These are phyloP conservation scores for Diploptera punctata DNA, from an alignment of 2,888 invertebrate species.

Conservation along the genomic window DNA sequence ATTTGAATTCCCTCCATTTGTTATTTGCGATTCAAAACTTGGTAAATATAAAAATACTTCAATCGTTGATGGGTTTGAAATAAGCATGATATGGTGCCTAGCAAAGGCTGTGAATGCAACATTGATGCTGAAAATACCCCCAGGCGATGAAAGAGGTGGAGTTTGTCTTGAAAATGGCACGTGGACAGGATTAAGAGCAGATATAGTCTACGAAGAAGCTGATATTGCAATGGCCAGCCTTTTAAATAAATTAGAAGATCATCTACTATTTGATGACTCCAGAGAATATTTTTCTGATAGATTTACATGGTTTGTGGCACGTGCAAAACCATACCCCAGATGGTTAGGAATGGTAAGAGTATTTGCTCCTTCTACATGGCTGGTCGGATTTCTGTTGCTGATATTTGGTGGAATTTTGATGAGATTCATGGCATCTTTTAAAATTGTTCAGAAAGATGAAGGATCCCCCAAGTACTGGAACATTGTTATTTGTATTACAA, in stretches of 20 bases:
- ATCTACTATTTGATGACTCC: not conserved
- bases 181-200: conserved; percentile 8
- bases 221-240: not conserved
- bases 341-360: conserved; percentile 9
- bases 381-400: not conserved
- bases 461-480: not conserved
- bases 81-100: not conserved
- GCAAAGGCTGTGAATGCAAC: not conserved
- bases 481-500: not conserved
- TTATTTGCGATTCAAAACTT: too few species aligned
- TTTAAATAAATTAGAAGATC: not conserved
- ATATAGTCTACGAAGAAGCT: not conserved
- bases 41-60: not conserved
- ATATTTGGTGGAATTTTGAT: not conserved
- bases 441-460: too few species aligned
- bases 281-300: not conserved
- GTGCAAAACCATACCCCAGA: not conserved
- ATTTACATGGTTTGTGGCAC: conserved; percentile 1
- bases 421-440: not conserved
- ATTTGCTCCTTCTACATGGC: not conserved
- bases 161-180: not conserved
- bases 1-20: not conserved
- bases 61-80: not conserved
- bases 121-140: not conserved
- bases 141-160: not conserved